Base-by-base conservation (phyloP, 2,797 vertebrate genomes). In the Hypotaenidia philippensis region DNA sequence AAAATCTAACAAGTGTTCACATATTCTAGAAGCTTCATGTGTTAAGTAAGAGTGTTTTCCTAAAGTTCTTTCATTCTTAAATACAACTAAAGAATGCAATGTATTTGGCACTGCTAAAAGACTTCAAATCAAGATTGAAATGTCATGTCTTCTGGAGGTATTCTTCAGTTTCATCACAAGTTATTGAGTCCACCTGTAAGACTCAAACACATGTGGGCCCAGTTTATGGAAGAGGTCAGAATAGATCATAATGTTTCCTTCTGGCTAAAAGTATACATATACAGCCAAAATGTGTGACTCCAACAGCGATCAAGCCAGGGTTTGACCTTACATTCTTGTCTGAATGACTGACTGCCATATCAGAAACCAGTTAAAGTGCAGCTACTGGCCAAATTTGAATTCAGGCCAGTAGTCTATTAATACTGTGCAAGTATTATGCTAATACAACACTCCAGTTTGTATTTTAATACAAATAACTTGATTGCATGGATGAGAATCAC, bases 161-260 rank as follows among this genome's bases (percentile, higher is more conserved):
- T 52, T 91, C 69, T 69, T 90, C 38, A 55, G 45, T 72, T 93
- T 83, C 80, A 93, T 81, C 76, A 72, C 32, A 88, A 95, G 47
- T 90, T 94, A 94, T 50, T 94, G 64, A 86, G 65, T 86, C 86
- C 79, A 89, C 82, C 71, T 91, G 45, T 71, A 91, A 85, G 68
- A 78, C 40, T 69, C 65, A 91, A 93, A 85, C 34, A 82, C 57
- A 89, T 57, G 50, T 71, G 87, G 41, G 65, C 49, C 83, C n/a
- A 57, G 57, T 64, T 93, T 83, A 93, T 36, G 13, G 36, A 93
- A 83, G 25, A 81, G 80, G 76, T 86, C 82, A 85, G 81, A 95
- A 56, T 59, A 72, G 83, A 91, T 57, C 41, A 56, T 32, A 81
- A 71, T 40, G 22, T 72, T 91, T 90, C 68, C 78, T 94, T 87